Conservation (phyloP, 2,888 invertebrate genomes). For the Catocala nupta region DNA sequence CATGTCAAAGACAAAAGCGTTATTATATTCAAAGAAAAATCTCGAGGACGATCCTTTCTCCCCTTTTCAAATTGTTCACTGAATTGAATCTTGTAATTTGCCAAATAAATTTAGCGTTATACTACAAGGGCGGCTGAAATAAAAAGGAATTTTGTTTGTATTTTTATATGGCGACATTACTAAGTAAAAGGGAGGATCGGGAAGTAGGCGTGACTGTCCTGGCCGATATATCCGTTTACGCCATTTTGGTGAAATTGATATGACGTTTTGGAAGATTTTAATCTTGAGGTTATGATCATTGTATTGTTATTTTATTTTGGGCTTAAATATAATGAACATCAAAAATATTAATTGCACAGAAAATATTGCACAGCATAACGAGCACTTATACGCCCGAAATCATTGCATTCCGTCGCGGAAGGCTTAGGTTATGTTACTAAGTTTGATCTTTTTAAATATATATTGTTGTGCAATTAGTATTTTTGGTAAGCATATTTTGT, state of each 20-base stretch:
- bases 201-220: constrained; percentile 16
- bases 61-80: constrained; percentile 44
- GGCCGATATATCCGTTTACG: constrained; percentile 21
- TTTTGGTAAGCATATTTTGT: too few species aligned
- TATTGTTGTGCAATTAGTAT: too few species aligned
- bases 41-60: constrained; percentile 16
- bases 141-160: constrained; percentile 44
- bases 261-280: constrained; percentile 11
- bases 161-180: constrained; percentile 34
- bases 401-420: too few species aligned
- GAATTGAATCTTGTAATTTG: constrained; percentile 57
- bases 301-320: too few species aligned
- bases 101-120: constrained; percentile 54
- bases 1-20: constrained; percentile 30
- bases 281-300: not conserved
- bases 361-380: too few species aligned
- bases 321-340: too few species aligned
- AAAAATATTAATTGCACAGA: too few species aligned
- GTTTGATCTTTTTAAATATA: too few species aligned
- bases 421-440: too few species aligned
- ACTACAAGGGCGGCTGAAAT: constrained; percentile 28
- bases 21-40: constrained; percentile 39
- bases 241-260: constrained; percentile 22
- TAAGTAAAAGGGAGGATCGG: constrained; percentile 18
- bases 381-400: too few species aligned